Evolutionary conservation across 2,888 invertebrate genomes (phyloP).

Genomic region (Scaptomyza reducta): DNA sequence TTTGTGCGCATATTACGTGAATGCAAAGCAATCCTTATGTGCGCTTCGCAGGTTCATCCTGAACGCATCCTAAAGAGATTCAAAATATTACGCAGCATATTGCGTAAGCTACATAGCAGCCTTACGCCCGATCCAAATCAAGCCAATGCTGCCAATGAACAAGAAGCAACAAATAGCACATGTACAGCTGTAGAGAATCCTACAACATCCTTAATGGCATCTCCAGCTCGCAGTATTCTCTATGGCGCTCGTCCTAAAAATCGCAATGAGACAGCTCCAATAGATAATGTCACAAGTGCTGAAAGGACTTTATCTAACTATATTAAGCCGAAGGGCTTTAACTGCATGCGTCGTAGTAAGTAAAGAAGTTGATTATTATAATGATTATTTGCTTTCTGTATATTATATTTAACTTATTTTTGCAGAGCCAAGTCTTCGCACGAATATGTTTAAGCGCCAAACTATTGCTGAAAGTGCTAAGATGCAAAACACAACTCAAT

Average conservation of each 20-base stretch:
- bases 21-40: constrained; percentile 80
- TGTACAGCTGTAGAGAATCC: constrained; percentile 24
- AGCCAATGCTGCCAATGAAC: background rate
- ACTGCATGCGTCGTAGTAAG: constrained; percentile 78
- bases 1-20: constrained; percentile 79
- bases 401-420: constrained; percentile 26
- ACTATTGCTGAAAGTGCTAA: constrained; percentile 67
- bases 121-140: constrained; percentile 30
- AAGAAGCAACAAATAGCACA: background rate
- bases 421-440: constrained; percentile 80
- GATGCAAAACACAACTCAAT: constrained; percentile 65
- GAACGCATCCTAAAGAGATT: constrained; percentile 81
- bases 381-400: too few relatives aligned
- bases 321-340: constrained; percentile 20
- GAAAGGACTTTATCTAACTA: background rate
- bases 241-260: constrained; percentile 55
- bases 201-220: constrained; percentile 5
- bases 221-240: constrained; percentile 71
- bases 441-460: constrained; percentile 82
- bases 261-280: constrained; percentile 4
- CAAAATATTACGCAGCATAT: constrained; percentile 80
- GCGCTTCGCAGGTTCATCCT: constrained; percentile 78
- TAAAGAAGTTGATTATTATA: constrained; percentile 8
- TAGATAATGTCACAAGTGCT: background rate
- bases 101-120: constrained; percentile 74